phyloP scores from a whole-genome alignment of 2,113 vertebrate species.

The Malurus alboscapulatus region DNA sequence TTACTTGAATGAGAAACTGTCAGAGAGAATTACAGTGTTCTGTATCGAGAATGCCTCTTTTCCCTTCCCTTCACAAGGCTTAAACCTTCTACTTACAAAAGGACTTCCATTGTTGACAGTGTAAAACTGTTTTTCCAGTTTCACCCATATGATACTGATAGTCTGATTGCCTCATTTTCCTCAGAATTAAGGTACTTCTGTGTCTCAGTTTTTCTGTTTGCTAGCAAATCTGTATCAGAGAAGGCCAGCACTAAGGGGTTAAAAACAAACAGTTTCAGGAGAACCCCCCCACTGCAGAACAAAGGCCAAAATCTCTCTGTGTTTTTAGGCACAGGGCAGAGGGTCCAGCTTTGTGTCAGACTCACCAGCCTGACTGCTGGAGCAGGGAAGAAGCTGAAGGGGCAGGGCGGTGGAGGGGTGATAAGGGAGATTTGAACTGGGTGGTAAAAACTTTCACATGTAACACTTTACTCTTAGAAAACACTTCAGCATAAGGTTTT shows the following conservation, averaged over 20 bases:
- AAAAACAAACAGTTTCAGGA: neutral
- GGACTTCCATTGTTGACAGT: neutral
- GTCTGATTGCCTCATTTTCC: neutral
- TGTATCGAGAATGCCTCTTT: neutral
- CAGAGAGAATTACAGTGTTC: neutral
- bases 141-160: neutral
- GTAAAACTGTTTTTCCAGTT: neutral
- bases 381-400: neutral
- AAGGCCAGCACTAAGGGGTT: neutral
- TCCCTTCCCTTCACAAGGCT: neutral
- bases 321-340: neutral
- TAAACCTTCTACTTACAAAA: neutral
- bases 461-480: neutral
- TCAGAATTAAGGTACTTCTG: fast-evolving
- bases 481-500: neutral
- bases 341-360: fast-evolving
- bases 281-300: neutral
- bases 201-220: neutral
- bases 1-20: neutral
- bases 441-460: neutral
- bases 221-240: neutral
- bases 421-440: neutral
- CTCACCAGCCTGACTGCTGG: neutral
- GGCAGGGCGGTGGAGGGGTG: fast-evolving
- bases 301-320: neutral